Base-by-base conservation (phyloP, 2,888 invertebrate genomes). In the Melanophora roralis region DNA sequence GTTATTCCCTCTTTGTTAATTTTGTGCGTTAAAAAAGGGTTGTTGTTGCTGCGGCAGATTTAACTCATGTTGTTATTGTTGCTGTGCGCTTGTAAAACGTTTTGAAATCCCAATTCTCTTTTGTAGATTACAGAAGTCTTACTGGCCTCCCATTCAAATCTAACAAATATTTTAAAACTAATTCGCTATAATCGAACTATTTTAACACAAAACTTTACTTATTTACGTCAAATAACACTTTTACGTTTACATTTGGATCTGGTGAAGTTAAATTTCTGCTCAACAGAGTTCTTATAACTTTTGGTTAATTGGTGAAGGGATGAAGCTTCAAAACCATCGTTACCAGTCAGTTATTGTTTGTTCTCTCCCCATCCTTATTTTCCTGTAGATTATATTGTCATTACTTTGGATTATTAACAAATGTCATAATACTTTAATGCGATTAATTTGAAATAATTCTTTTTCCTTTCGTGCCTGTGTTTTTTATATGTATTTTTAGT, bases 321-420 rank as follows among this genome's bases (percentile, higher is more conserved):
- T 4, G 34, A n/a, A 11, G 7, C 1, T 57, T 16, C 34, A 36
- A 83, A 83, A 78, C 86, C 86, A 83, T 85, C 84, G 84, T 77
- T 83, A 87, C 87, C 86, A 84, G 87, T 86, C 84, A 84, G 23
- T 62, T 38, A 36, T 36, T 55, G 5, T 45, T 45, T 64, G 23
- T 19, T 55, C 9, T 2, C 23, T 19, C 9, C 2, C 12, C 23
- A 5, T 16, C 14, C 16, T 57, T 55, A 14, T 84, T 82, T 73
- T 53, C 43, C 57, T 64, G 21, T 74, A 73, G 86, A 85, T 88
- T 86, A 85, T 79, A 78, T 82, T 84, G 83, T 83, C 55, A 73
- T 77, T 81, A 73, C 68, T 78, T 75, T 65, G 62, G 78, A 78
- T 82, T 83, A 81, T 82, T 80, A 81, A 78, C 72, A 72, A 76